Base-by-base conservation (phyloP, 2,888 invertebrate genomes). In the Lycaena phlaeas region DNA sequence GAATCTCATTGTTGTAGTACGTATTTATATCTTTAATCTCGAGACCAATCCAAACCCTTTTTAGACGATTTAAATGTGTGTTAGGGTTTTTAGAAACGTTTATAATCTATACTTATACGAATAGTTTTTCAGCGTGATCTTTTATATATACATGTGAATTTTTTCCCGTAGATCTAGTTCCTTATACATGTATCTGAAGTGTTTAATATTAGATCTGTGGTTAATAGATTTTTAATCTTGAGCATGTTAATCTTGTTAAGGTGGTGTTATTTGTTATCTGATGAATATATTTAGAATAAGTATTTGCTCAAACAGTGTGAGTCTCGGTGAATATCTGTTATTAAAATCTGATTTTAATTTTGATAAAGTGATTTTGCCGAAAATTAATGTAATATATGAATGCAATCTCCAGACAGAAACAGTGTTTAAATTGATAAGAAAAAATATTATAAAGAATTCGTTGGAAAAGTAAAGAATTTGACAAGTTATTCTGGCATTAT, bases 101-200 rank as follows among this genome's bases (percentile, higher is more conserved):
- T 82, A 73, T 72, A 52, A 31, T 54, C 62, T 73, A 69, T 73
- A 73, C 64, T 62, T 77, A 70, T 73, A 79, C 56, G 60, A 39
- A 68, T 68, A 44, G 64, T 67, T 69, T 75, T 73, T 70, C 71
- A 71, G 64, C 61, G 63, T 65, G 58, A 64, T 69, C 62, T 78
- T 78, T 77, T 81, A 79, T 77, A 77, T 73, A 72, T 67, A 69
- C 61, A 67, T 67, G 75, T 76, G 71, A 68, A 67, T 72, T n/a
- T n/a, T 71, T 70, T 70, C 63, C 67, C 68, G 59, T 77, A 75
- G 72, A 30, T 65, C 61, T 50, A 50, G 50, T 48, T 50, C 38
- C 46, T 43, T 50, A 46, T 50, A 49, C 50, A 71, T 55, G 61
- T 64, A 56, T 59, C 64, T 50, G n/a, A n/a, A 60, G 76, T 74